Base-by-base conservation (phyloP, 1,140 invertebrate genomes). In the Helicoverpa armigera region DNA sequence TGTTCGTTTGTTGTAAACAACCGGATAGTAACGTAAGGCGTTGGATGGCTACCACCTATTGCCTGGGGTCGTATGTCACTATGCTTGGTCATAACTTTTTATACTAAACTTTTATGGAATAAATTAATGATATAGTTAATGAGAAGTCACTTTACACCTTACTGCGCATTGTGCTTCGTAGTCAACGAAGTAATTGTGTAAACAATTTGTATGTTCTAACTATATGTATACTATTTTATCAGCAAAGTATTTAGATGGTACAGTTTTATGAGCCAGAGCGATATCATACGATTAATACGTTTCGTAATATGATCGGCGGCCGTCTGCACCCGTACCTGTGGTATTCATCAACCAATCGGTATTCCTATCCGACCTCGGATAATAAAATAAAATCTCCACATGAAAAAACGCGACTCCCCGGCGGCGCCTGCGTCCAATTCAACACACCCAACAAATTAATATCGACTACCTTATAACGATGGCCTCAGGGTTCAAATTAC, bases 341-440 rank as follows among this genome's bases (percentile, higher is more conserved):
- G 84, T 86, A 82, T 83, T 88, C 88, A 87, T 86, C 78, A 65
- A 77, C 85, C 75, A 81, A 82, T 91, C 85, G 87, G 87, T 90
- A 90, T 93, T 89, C 88, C 69, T 82, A 87, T 81, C 87, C 88
- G 89, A 90, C 90, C 87, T 91, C 88, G 85, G 87, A 89, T 91
- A 90, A 92, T 91, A 91, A 92, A 92, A 93, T 87, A 86, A 90
- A 93, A 91, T 89, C 88, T 85, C 83, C 82, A 81, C 79, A 81
- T 87, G 51, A 91, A 93, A 92, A 93, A 93, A 92, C 86, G 86
- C 87, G 84, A 80, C 84, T 88, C 74, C 79, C 85, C 92, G 93
- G 92, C 93, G 92, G 92, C 93, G 92, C 92, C 92, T 92, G 84
- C 82, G 85, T 80, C 69, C 87, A 80, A 70, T 73, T 80, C 74